These are phyloP conservation scores for Euura lappo DNA, from an alignment of 1,140 invertebrate species.

Conservation along the genomic window DNA sequence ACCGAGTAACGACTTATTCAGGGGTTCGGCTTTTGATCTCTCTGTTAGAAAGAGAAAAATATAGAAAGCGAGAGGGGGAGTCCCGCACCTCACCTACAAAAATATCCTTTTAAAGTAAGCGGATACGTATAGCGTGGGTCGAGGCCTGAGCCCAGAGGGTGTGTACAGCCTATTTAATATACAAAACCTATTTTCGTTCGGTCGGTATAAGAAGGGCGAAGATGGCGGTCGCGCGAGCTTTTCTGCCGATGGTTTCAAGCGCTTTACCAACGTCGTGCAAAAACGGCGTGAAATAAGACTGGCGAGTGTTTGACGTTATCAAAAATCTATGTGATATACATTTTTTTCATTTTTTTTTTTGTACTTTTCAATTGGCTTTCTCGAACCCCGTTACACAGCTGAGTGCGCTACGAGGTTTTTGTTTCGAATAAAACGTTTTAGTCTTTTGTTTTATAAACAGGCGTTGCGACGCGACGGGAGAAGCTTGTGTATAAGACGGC, in stretches of 20 bases:
- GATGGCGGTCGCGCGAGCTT: no score
- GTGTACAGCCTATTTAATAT: constrained; percentile 36
- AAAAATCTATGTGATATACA: no score
- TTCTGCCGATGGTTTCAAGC: no score
- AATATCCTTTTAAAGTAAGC: constrained; percentile 7
- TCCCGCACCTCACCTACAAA: background rate
- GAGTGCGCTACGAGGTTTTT: no score
- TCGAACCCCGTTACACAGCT: no score
- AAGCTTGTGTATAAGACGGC: background rate
- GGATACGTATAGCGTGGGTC: background rate
- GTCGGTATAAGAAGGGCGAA: background rate
- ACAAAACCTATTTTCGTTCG: constrained; percentile 29
- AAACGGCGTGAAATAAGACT: constrained; percentile 30
- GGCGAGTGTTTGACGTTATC: background rate
- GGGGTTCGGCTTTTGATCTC: background rate
- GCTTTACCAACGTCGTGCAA: background rate
- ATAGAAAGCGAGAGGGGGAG: no score
- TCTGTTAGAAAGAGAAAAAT: no score
- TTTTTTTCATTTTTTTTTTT: no score
- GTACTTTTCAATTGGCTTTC: no score
- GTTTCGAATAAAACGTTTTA: background rate
- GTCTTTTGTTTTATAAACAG: background rate
- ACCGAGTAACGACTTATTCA: background rate
- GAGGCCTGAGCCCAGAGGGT: constrained; percentile 18
- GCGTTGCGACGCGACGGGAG: background rate